phyloP scores from a whole-genome alignment of 2,888 invertebrate genomes.

The Mystacides longicornis region DNA sequence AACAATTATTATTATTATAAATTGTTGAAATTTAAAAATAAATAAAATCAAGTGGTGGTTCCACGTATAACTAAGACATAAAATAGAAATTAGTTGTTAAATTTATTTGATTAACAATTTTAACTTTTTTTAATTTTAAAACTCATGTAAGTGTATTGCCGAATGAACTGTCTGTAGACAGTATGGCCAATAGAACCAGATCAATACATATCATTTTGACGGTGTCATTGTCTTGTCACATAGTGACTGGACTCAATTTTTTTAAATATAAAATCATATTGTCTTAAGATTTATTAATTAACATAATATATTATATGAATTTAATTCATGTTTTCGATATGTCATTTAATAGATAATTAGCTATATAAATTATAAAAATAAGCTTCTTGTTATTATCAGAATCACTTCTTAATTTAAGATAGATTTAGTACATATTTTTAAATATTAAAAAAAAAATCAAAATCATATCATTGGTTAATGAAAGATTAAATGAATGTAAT shows the following conservation, averaged over 20 bases:
- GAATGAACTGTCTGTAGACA: neutral
- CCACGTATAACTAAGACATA: neutral
- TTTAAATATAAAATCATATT: neutral
- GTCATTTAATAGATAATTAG: no score
- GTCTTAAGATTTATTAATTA: neutral
- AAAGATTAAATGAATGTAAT: neutral
- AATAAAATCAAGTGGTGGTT: neutral
- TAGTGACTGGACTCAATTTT: neutral
- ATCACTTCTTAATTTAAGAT: neutral
- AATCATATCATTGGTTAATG: neutral
- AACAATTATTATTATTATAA: neutral
- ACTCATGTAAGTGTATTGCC: neutral
- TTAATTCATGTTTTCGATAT: no score
- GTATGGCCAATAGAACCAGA: neutral
- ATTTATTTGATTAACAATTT: neutral
- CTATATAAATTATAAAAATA: neutral
- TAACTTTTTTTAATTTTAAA: neutral
- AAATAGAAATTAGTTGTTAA: neutral
- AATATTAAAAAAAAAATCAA: neutral
- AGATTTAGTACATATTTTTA: no score
- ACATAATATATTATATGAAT: neutral
- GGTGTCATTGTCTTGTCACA: neutral
- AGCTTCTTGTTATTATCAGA: neutral
- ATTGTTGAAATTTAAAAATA: neutral
- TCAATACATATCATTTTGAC: neutral